Conservation (phyloP, 2,888 invertebrate species). For the Muscina levida region DNA sequence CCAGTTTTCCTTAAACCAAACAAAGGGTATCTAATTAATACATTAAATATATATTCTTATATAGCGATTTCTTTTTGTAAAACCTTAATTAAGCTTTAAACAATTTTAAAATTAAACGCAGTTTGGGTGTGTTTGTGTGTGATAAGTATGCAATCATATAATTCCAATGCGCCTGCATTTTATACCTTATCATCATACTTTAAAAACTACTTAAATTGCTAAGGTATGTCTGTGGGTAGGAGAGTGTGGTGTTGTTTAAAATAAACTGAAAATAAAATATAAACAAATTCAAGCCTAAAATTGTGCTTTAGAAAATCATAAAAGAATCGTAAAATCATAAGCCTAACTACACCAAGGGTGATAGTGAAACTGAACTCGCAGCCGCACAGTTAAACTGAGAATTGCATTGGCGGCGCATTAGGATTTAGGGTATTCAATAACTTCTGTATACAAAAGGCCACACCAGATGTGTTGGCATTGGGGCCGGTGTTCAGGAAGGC, state of each 20-base stretch:
- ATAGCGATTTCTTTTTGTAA: too few relatives aligned
- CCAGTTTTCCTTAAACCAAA: slow-evolving; percentile 6
- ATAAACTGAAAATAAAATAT: slow-evolving; percentile 11
- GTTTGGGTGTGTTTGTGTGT: not conserved
- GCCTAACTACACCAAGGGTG: not conserved
- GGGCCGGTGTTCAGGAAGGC: slow-evolving; percentile 69
- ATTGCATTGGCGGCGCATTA: slow-evolving; percentile 46
- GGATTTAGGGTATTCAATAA: slow-evolving; percentile 65
- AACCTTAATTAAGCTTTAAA: not conserved
- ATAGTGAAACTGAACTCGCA: not conserved
- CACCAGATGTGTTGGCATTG: slow-evolving; percentile 63
- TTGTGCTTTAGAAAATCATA: slow-evolving; percentile 46
- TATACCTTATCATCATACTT: not conserved
- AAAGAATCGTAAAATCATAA: slow-evolving; percentile 31
- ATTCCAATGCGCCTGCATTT: not conserved
- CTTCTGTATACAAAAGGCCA: slow-evolving; percentile 67
- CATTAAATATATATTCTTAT: slow-evolving; percentile 21
- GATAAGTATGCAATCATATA: not conserved
- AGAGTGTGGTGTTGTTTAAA: too few relatives aligned
- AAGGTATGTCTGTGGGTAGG: too few relatives aligned
- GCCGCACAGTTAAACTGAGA: slow-evolving; percentile 60
- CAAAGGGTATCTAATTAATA: slow-evolving; percentile 36
- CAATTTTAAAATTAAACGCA: not conserved
- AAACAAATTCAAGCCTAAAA: slow-evolving; percentile 50
- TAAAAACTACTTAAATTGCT: slow-evolving; percentile 27